Evolutionary conservation across 2,888 invertebrate species (phyloP).

Genomic region (Biston stratarius): DNA sequence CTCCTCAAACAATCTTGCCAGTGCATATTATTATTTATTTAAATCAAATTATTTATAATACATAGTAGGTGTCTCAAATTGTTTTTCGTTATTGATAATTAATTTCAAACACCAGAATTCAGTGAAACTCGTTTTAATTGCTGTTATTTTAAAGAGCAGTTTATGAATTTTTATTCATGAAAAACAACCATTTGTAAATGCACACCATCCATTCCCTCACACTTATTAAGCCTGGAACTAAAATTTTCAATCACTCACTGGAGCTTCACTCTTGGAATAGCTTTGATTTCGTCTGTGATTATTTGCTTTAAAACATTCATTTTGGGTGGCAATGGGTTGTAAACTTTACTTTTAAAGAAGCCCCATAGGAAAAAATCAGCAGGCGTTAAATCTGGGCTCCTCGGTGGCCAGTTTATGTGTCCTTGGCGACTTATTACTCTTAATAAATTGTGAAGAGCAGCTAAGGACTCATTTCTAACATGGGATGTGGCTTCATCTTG

Average conservation of each 20-base stretch:
- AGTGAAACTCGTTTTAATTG: not conserved
- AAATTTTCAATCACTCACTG: constrained; percentile 30
- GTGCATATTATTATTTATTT: no score
- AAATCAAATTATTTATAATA: no score
- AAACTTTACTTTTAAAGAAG: constrained; percentile 49
- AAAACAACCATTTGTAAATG: constrained; percentile 7
- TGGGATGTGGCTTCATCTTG: constrained; percentile 49
- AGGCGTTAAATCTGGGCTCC: constrained; percentile 45
- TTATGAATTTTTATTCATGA: constrained; percentile 16
- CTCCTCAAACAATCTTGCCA: no score
- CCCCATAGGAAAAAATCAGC: constrained; percentile 46
- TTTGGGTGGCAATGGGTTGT: constrained; percentile 24
- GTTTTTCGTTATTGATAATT: not conserved
- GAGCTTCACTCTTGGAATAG: constrained; percentile 47
- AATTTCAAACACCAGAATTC: not conserved
- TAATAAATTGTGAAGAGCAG: constrained; percentile 48
- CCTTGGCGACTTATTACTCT: constrained; percentile 46
- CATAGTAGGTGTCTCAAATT: not conserved
- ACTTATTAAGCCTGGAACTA: constrained; percentile 6
- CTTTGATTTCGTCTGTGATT: constrained; percentile 48
- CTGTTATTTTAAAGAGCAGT: constrained; percentile 4
- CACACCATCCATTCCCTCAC: constrained; percentile 11
- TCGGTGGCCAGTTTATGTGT: constrained; percentile 38
- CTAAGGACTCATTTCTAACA: constrained; percentile 47
- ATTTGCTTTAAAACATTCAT: constrained; percentile 35